These are phyloP conservation scores for Drepanosiphum platanoidis DNA, from an alignment of 2,888 invertebrate species.

Conservation along the genomic window DNA sequence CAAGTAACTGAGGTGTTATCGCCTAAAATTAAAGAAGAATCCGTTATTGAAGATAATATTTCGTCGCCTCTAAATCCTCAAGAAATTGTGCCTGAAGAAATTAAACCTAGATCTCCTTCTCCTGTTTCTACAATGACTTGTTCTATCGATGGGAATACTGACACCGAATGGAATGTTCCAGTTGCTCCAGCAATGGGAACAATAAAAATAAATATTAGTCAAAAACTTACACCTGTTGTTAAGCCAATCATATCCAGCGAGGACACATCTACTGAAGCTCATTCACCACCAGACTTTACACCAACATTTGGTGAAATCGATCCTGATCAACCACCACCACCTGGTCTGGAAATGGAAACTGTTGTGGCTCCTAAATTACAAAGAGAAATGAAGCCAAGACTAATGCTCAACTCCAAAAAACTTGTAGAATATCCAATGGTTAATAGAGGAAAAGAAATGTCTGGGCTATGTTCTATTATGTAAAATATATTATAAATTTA, in stretches of 20 bases:
- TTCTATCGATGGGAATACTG: conserved; percentile 83
- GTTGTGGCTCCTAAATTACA: conserved; percentile 57
- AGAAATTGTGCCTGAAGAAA: conserved; percentile 32
- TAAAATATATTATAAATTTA: conserved; percentile 68
- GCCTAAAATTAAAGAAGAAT: conserved; percentile 14
- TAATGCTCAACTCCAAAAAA: conserved; percentile 71
- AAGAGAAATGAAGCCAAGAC: conserved; percentile 57
- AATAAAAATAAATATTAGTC: conserved; percentile 59
- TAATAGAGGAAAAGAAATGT: conserved; percentile 80
- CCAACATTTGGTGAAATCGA: conserved; percentile 57
- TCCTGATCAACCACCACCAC: conserved; percentile 71
- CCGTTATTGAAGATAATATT: conserved; percentile 22
- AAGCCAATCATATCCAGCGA: background rate
- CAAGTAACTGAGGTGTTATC: conserved; percentile 45
- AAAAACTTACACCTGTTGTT: conserved; percentile 24
- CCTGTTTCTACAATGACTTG: conserved; percentile 68
- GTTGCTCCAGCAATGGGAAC: conserved; percentile 48
- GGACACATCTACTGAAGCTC: conserved; percentile 22
- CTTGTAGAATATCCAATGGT: conserved; percentile 79
- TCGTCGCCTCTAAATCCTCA: background rate
- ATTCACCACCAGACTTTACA: conserved; percentile 51
- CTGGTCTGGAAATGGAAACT: conserved; percentile 69
- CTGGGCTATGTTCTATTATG: conserved; percentile 89
- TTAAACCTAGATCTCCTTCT: conserved; percentile 51
- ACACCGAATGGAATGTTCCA: conserved; percentile 66